Evolutionary conservation across 2,888 invertebrate species (phyloP).

Genomic region (Drosophila birchii): DNA sequence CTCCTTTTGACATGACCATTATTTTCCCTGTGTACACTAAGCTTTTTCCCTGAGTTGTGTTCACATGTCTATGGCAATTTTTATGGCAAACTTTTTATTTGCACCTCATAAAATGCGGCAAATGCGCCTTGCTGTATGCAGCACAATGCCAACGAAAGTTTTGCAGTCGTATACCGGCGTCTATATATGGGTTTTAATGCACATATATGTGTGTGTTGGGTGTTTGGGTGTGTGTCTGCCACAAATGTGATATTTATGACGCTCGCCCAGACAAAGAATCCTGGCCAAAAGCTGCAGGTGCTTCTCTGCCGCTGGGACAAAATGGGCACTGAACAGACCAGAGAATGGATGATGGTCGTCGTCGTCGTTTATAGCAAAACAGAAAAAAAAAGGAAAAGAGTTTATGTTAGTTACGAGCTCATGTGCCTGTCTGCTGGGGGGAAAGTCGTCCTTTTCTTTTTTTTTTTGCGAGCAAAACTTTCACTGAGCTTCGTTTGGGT

Average conservation of each 20-base stretch:
- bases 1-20: neutral
- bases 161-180: conserved; percentile 37
- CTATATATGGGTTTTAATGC: conserved; percentile 8
- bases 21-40: conserved; percentile 14
- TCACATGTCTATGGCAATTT: conserved; percentile 78
- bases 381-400: conserved; percentile 14
- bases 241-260: conserved; percentile 79
- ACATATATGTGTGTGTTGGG: conserved; percentile 18
- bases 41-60: conserved; percentile 24
- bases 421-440: conserved; percentile 9
- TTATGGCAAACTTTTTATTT: conserved; percentile 83
- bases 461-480: conserved; percentile 49
- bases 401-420: conserved; percentile 36
- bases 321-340: conserved; percentile 31
- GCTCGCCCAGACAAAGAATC: conserved; percentile 57
- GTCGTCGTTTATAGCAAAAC: conserved; percentile 26
- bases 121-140: conserved; percentile 79
- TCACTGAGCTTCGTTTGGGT: conserved; percentile 49
- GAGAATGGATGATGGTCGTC: conserved; percentile 19
- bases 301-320: conserved; percentile 24
- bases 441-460: conserved; percentile 23
- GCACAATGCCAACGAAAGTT: conserved; percentile 58
- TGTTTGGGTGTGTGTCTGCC: conserved; percentile 59
- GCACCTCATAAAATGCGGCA: conserved; percentile 83
- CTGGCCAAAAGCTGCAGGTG: conserved; percentile 40